Evolutionary conservation across 2,113 vertebrate genomes (phyloP).

Genomic region (Furnarius figulus): DNA sequence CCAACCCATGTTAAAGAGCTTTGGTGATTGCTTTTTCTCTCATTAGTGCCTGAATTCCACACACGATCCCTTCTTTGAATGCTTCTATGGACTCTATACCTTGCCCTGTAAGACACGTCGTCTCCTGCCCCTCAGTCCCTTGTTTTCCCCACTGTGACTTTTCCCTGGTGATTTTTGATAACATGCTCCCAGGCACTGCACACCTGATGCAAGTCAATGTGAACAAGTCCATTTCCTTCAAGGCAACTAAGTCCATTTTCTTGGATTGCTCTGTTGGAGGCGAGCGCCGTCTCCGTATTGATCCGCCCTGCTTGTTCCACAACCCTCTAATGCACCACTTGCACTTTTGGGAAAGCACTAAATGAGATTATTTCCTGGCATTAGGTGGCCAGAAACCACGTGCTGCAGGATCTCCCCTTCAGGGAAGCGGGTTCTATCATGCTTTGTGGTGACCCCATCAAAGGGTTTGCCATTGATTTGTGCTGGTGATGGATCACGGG

Average conservation of each 20-base stretch:
- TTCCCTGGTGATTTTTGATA: not conserved
- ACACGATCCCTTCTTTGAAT: constrained; percentile 2
- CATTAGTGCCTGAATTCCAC: not conserved
- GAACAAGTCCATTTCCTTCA: constrained; percentile 4
- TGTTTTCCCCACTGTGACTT: not conserved
- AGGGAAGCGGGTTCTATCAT: constrained; percentile 38
- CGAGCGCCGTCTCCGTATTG: constrained; percentile 46
- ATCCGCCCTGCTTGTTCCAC: constrained; percentile 51
- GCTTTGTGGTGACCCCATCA: constrained; percentile 20
- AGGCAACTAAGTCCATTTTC: constrained; percentile 33
- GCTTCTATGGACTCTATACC: not conserved
- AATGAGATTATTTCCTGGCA: constrained; percentile 69
- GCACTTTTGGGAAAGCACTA: constrained; percentile 71
- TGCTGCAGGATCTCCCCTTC: constrained; percentile 30
- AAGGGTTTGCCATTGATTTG: constrained; percentile 41
- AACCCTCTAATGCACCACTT: constrained; percentile 67
- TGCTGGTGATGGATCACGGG: not conserved
- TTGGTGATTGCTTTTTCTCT: not conserved
- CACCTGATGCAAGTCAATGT: not conserved
- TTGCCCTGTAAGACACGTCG: not conserved
- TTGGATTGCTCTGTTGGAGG: constrained; percentile 37
- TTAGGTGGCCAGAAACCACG: constrained; percentile 67
- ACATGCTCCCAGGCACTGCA: not conserved
- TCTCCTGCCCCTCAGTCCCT: not conserved
- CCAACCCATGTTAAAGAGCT: not conserved